Conservation (phyloP, 2,888 invertebrate species). For the Dasysyrphus albostriatus region DNA sequence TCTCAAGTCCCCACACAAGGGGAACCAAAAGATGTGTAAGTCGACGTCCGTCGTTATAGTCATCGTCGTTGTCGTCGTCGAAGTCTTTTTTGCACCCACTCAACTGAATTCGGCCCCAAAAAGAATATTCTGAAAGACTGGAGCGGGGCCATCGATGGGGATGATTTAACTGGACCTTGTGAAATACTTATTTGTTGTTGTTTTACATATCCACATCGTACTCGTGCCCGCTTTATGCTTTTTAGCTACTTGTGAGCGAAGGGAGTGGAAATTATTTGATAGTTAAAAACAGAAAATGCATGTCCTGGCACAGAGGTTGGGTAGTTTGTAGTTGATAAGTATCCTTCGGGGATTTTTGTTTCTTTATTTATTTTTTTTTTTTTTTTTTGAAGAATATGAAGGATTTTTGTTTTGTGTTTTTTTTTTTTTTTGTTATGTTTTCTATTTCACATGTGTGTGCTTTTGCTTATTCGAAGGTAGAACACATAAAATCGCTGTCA, state of each 20-base stretch:
- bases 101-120: constrained; percentile 51
- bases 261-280: constrained; percentile 67
- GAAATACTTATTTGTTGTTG: constrained; percentile 68
- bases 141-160: constrained; percentile 18
- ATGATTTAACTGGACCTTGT: constrained; percentile 65
- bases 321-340: constrained; percentile 70
- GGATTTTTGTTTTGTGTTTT: constrained; percentile 38
- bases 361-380: too few relatives aligned
- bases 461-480: constrained; percentile 35
- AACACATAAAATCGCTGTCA: constrained; percentile 64
- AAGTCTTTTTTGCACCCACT: constrained; percentile 59
- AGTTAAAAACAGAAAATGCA: constrained; percentile 72
- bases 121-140: constrained; percentile 44
- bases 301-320: constrained; percentile 40
- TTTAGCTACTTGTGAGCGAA: constrained; percentile 31
- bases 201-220: constrained; percentile 28
- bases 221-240: constrained; percentile 23
- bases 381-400: constrained; percentile 2
- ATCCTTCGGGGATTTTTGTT: constrained; percentile 65
- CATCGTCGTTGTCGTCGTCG: constrained; percentile 15
- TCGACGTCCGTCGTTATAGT: constrained; percentile 42
- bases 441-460: constrained; percentile 31
- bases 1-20: constrained; percentile 71
- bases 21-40: constrained; percentile 68
- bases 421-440: constrained; percentile 1